These are phyloP conservation scores for Ceyx cyanopectus DNA, from an alignment of 2,113 vertebrate genomes.

Conservation along the genomic window DNA sequence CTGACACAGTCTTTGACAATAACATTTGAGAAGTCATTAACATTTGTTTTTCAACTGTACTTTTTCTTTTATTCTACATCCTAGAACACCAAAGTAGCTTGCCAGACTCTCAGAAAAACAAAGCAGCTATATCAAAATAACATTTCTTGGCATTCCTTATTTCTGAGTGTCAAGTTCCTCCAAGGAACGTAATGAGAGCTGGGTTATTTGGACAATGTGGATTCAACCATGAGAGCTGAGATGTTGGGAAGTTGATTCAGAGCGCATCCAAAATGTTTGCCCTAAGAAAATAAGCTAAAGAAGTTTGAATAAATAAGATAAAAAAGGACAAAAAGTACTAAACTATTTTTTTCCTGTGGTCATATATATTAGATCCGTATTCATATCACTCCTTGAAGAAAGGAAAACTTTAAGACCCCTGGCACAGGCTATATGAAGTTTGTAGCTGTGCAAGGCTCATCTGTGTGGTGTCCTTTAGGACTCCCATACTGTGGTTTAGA, in stretches of 20 bases:
- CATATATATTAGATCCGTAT: background rate
- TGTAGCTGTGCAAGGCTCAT: background rate
- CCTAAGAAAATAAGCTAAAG: background rate
- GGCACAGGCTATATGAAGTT: background rate
- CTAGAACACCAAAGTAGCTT: background rate
- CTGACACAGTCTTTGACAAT: constrained; percentile 10
- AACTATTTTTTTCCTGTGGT: background rate
- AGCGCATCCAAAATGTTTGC: background rate
- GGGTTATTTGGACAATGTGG: background rate
- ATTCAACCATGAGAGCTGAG: background rate
- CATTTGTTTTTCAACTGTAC: constrained; percentile 17
- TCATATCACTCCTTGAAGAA: background rate
- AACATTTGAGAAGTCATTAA: constrained; percentile 15
- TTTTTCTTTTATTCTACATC: background rate
- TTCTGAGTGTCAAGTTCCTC: background rate
- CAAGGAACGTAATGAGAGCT: background rate
- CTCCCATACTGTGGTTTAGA: background rate
- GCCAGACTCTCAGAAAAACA: background rate
- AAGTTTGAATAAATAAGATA: background rate
- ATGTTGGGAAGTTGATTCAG: background rate
- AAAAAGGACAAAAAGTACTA: background rate
- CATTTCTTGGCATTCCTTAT: background rate
- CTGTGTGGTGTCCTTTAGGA: background rate
- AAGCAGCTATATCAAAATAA: background rate
- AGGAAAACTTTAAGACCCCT: background rate